phyloP scores from a whole-genome alignment of 2,888 invertebrate genomes.

The Hedya salicella region DNA sequence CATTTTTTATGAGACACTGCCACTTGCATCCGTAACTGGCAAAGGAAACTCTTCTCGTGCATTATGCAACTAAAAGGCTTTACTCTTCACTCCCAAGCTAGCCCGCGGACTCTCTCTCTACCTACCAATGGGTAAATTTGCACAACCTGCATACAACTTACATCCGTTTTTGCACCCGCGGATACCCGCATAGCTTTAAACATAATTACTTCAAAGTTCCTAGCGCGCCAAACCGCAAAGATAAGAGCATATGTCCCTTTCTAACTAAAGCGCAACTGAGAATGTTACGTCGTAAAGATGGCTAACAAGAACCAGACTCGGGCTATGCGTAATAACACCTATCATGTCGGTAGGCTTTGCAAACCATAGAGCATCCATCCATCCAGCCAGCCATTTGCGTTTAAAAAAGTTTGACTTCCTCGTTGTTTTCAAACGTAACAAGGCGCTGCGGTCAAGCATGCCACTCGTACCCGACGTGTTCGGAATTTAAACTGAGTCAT shows the following conservation, averaged over 20 bases:
- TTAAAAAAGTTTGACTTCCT: slow-evolving; percentile 47
- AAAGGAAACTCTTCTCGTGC: no score
- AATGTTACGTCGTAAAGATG: slow-evolving; percentile 3
- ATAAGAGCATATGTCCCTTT: slow-evolving; percentile 22
- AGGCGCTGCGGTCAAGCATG: slow-evolving; percentile 55
- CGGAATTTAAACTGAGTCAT: slow-evolving; percentile 74
- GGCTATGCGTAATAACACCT: slow-evolving; percentile 25
- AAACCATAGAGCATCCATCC: slow-evolving; percentile 32
- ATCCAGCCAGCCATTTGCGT: slow-evolving; percentile 28
- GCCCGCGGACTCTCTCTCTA: no score
- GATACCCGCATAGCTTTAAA: slow-evolving; percentile 36
- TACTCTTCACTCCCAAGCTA: no score
- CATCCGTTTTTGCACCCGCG: slow-evolving; percentile 25
- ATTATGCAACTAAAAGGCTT: no score
- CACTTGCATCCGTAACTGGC: no score
- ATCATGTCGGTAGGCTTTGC: slow-evolving; percentile 31
- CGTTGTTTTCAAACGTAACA: slow-evolving; percentile 52
- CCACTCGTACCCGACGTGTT: slow-evolving; percentile 64
- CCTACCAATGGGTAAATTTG: slow-evolving; percentile 10
- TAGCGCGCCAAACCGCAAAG: slow-evolving; percentile 15
- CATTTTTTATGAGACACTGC: no score
- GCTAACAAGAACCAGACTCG: slow-evolving; percentile 19
- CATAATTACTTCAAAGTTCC: slow-evolving; percentile 34
- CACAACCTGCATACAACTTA: slow-evolving; percentile 17
- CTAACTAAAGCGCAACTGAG: not conserved